These are phyloP conservation scores for Alouatta palliata DNA, from an alignment of 2,113 vertebrate genomes.

Conservation along the genomic window DNA sequence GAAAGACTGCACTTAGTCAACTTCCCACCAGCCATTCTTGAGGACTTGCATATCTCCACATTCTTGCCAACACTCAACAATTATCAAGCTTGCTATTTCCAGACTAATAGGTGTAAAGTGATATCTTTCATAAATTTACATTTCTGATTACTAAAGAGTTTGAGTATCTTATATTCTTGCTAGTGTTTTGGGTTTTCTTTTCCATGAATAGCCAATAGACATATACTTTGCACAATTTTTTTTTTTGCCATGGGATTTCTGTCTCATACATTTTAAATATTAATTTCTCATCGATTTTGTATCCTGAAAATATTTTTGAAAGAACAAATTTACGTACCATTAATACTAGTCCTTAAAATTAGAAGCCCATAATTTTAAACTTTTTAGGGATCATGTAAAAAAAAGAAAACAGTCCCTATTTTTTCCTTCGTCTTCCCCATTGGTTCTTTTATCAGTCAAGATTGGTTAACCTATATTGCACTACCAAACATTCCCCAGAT, in stretches of 20 bases:
- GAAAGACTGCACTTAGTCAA: not conserved
- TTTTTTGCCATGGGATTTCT: not conserved
- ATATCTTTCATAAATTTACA: conserved; percentile 27
- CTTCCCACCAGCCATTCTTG: not conserved
- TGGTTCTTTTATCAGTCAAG: not conserved
- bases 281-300: conserved; percentile 3
- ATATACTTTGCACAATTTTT: not conserved
- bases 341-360: not conserved
- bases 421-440: not conserved
- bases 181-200: conserved; percentile 39
- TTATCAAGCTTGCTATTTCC: conserved; percentile 29
- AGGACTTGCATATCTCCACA: not conserved
- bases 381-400: not conserved
- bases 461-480: not conserved
- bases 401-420: not conserved
- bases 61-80: conserved; percentile 1
- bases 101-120: conserved; percentile 36
- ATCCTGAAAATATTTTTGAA: not conserved
- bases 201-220: not conserved
- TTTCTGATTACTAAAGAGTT: conserved; percentile 50
- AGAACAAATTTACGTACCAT: conserved; percentile 26
- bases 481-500: not conserved
- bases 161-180: not conserved
- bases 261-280: conserved; percentile 12
- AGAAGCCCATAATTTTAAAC: not conserved